Base-by-base conservation (phyloP, 2,797 vertebrate genomes). In the Mergus octosetaceus region DNA sequence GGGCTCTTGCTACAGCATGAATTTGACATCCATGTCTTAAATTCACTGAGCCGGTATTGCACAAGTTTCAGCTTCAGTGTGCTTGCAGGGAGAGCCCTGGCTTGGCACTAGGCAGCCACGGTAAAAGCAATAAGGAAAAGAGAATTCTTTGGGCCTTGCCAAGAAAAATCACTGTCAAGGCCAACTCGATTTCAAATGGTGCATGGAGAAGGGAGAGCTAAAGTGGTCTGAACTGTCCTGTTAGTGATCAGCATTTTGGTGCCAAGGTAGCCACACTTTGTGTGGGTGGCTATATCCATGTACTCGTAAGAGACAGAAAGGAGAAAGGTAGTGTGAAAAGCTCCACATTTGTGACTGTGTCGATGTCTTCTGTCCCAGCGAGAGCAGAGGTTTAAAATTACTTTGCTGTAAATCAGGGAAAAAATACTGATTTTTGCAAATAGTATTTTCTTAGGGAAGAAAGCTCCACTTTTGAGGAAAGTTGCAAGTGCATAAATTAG, bases 141-240 rank as follows among this genome's bases (percentile, higher is more conserved):
- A 93, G 65, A 92, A 60, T 77, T 66, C 27, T 64, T 47, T 51
- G 28, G 13, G 30, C 62, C 30, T 87, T 87, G 68, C 51, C 79
- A 85, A 92, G 64, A 81, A 72, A 88, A 91, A 85, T 75, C 62
- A 78, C 66, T 28, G 17, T 22, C 39, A 64, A 51, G 43, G 53
- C n/a, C 56, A 54, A 36, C 32, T 72, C 28, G 47, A 61, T 66
- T 92, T 36, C 51, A 69, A 49, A 56, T 32, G 75, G 76, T 82
- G 14, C 43, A 47, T 86, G 76, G 68, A 82, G 89, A 75, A 88
- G 56, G 61, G 51, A 96, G 62, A 93, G n/a, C 69, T 80, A 81
- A 90, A 89, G 58, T 84, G 61, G 80, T 83, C 47, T 45, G 74
- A 78, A 86, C 94, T 96, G 71, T 90, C 69, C 70, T 85, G 51